phyloP scores from a whole-genome alignment of 2,113 vertebrate genomes.

The Myiozetetes cayanensis region DNA sequence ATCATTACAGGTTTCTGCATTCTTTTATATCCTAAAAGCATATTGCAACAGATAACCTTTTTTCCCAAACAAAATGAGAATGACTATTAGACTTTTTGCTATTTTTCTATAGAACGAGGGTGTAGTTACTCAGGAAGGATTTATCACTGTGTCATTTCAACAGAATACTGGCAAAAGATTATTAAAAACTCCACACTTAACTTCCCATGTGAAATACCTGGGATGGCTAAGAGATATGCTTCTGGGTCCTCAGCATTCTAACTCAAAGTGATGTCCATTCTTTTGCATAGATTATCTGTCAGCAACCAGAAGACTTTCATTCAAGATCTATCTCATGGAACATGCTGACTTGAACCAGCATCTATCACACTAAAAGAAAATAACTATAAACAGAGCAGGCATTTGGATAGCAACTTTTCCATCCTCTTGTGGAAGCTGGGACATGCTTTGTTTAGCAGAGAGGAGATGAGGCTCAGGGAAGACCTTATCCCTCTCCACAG shows the following conservation, averaged over 20 bases:
- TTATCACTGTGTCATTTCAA: background rate
- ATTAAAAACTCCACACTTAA: background rate
- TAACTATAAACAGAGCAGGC: background rate
- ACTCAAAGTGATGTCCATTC: background rate
- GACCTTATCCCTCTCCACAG: background rate
- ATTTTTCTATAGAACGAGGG: background rate
- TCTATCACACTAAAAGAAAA: background rate
- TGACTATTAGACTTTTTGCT: background rate
- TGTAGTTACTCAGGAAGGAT: background rate
- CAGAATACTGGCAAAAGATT: background rate
- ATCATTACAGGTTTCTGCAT: no score
- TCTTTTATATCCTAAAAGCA: no score
- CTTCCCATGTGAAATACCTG: background rate
- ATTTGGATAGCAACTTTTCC: background rate
- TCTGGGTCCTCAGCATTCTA: background rate
- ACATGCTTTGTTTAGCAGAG: background rate
- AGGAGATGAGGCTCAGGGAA: background rate
- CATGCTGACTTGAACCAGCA: background rate
- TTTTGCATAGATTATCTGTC: background rate
- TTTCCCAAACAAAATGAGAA: background rate
- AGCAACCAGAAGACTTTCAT: background rate
- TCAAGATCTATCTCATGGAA: background rate
- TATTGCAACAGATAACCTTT: no score
- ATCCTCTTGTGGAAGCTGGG: background rate
- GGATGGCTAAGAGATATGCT: background rate